phyloP scores from a whole-genome alignment of 2,888 invertebrate species.

The Halocaridina rubra region DNA sequence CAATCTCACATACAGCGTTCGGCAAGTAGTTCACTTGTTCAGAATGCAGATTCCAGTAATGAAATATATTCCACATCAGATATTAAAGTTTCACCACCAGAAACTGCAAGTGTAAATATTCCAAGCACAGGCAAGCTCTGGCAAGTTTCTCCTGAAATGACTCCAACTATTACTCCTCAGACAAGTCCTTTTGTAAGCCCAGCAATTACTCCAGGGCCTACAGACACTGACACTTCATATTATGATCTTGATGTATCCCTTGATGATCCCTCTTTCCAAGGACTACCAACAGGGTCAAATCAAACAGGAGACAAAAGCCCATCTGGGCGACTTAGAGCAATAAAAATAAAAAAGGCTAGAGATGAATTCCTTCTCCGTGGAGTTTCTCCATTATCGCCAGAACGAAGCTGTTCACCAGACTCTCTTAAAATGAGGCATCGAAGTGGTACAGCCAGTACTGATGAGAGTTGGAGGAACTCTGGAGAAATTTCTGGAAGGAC shows the following conservation, averaged over 20 bases:
- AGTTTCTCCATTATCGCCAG: not conserved
- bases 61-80: not conserved
- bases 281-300: not conserved
- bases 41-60: not conserved
- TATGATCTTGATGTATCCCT: constrained; percentile 37
- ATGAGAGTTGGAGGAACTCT: constrained; percentile 43
- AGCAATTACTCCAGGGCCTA: constrained; percentile 12
- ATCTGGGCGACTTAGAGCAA: constrained; percentile 31
- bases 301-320: constrained; percentile 18
- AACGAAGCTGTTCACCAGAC: constrained; percentile 12
- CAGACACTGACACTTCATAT: constrained; percentile 42
- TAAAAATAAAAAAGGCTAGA: constrained; percentile 56
- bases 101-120: not conserved
- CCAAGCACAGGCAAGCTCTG: constrained; percentile 1
- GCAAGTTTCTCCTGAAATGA: not conserved
- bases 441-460: constrained; percentile 42
- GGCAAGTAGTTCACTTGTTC: constrained; percentile 36
- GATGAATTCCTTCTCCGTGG: constrained; percentile 59
- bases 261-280: constrained; percentile 24
- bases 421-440: constrained; percentile 28
- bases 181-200: constrained; percentile 16
- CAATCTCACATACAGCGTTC: constrained; percentile 23
- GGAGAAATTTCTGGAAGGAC: constrained; percentile 19
- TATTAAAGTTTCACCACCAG: not conserved
- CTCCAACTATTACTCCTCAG: constrained; percentile 14